Percentiles rank a stretch among this genome's conserved stretches.
Conservation (phyloP, 2,113 vertebrate species). For the Ceuthmochares aereus region DNA sequence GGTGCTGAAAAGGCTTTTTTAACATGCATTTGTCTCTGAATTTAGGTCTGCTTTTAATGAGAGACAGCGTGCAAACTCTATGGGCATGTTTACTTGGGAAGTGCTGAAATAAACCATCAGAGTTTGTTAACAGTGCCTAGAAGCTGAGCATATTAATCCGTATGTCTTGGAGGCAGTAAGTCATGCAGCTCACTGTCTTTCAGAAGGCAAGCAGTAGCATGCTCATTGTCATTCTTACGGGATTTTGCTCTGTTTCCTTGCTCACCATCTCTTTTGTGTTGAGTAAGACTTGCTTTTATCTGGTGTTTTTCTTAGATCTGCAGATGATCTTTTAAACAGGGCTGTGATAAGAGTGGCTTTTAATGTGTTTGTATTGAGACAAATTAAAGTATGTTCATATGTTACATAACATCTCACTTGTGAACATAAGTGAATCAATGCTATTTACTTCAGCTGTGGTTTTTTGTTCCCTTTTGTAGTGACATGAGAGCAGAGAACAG, state of each 20-base stretch:
- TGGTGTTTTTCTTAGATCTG: neutral
- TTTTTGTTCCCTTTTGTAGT: neutral
- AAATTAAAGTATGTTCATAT: neutral
- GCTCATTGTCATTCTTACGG: neutral
- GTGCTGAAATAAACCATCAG: neutral
- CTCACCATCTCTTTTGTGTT: neutral
- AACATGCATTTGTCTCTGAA: neutral
- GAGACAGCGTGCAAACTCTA: neutral
- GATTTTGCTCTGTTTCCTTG: neutral
- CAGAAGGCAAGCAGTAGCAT: neutral
- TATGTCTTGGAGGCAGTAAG: neutral
- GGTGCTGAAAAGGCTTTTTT: neutral
- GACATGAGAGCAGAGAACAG: neutral
- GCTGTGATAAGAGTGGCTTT: neutral
- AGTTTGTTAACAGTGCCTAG: neutral
- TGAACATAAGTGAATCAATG: neutral
- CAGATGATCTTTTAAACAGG: neutral
- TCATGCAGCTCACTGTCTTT: neutral
- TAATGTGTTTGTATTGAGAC: neutral
- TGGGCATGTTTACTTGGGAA: neutral
- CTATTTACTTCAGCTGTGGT: neutral
- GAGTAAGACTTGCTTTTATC: neutral
- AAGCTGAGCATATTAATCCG: neutral
- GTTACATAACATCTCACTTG: neutral
- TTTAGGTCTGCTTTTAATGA: neutral